Evolutionary conservation across 2,113 vertebrate genomes (phyloP).

Genomic region (Bufo gargarizans): DNA sequence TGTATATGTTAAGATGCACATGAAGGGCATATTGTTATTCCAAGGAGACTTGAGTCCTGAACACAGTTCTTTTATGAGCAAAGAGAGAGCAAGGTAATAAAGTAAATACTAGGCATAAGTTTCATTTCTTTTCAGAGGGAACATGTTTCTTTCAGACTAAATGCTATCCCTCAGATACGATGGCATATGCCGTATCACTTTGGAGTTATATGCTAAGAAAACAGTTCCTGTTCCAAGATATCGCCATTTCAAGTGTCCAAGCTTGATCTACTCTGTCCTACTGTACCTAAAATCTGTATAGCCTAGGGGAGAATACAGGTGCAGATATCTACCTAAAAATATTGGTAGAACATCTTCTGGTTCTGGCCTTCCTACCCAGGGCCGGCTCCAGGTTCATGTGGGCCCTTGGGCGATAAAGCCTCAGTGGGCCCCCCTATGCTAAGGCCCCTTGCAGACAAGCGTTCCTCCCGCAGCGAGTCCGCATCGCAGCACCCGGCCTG

Average conservation of each 20-base stretch:
- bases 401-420: too few relatives aligned
- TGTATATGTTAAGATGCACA: conserved; percentile 17
- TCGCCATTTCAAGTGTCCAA: too few relatives aligned
- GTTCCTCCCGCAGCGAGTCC: too few relatives aligned
- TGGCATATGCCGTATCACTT: not conserved
- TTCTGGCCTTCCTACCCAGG: too few relatives aligned
- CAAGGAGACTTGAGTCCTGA: not conserved
- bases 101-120: not conserved
- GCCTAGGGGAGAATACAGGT: not conserved
- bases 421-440: too few relatives aligned
- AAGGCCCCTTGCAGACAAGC: too few relatives aligned
- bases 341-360: not conserved
- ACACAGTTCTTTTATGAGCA: not conserved
- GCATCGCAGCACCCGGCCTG: too few relatives aligned
- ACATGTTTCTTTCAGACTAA: not conserved
- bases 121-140: not conserved
- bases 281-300: too few relatives aligned
- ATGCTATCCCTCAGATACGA: not conserved
- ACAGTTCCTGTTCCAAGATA: too few relatives aligned
- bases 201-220: too few relatives aligned
- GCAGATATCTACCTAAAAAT: not conserved
- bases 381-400: too few relatives aligned
- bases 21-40: not conserved
- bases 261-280: too few relatives aligned
- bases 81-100: not conserved